Conservation (phyloP, 2,888 invertebrate species). For the Julus scandinavius region DNA sequence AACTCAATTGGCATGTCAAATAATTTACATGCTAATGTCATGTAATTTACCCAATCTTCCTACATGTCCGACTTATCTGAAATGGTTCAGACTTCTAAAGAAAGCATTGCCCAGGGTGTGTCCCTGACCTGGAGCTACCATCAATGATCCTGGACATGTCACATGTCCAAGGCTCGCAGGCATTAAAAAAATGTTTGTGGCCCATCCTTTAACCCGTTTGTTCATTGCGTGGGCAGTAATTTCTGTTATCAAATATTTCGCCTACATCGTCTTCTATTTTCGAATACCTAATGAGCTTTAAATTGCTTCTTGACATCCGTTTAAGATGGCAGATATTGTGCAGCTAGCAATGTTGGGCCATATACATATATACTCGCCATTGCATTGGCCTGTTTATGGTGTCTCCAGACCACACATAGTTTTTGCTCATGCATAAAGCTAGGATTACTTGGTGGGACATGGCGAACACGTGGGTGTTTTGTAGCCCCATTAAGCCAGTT, state of each 20-base stretch:
- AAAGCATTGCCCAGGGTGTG: background rate
- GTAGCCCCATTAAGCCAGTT: background rate
- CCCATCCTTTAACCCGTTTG: conserved; percentile 13
- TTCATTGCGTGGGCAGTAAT: background rate
- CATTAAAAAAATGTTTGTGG: background rate
- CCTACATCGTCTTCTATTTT: conserved; percentile 2
- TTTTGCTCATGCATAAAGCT: background rate
- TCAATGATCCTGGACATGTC: background rate
- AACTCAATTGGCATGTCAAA: too few relatives aligned
- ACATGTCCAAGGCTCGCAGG: background rate
- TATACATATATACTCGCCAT: background rate
- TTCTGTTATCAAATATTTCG: conserved; percentile 22
- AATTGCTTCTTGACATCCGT: conserved; percentile 27
- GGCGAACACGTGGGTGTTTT: background rate
- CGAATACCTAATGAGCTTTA: conserved; percentile 17
- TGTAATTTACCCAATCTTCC: background rate
- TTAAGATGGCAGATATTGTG: background rate
- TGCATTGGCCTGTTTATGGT: conserved; percentile 2
- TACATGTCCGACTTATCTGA: too few relatives aligned
- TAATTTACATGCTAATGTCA: too few relatives aligned
- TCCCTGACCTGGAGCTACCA: background rate
- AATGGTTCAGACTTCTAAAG: too few relatives aligned
- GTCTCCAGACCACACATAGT: conserved; percentile 20
- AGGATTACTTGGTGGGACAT: background rate
- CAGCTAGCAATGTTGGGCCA: background rate